phyloP scores from a whole-genome alignment of 2,113 vertebrate genomes.

The Paradoxurus hermaphroditus region DNA sequence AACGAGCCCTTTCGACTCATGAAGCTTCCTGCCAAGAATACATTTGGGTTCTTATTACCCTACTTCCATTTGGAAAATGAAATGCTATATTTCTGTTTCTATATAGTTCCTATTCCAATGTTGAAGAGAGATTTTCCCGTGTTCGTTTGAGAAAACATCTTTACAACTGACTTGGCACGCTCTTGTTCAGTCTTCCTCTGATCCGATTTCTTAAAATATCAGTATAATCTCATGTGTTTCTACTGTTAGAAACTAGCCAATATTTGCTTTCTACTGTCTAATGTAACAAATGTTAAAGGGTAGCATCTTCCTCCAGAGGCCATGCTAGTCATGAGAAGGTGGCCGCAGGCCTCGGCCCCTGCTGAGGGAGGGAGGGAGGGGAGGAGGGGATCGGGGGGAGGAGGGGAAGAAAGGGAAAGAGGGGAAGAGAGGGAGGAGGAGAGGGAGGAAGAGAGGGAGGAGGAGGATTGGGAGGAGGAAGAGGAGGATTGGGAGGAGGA shows the following conservation, averaged over 20 bases:
- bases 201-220: neutral
- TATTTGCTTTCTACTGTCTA: neutral
- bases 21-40: neutral
- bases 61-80: neutral
- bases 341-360: neutral
- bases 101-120: neutral
- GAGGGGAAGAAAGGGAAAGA: no score
- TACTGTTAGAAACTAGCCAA: neutral
- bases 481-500: no score
- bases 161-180: neutral
- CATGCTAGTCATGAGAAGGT: neutral
- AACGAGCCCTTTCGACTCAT: neutral
- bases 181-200: neutral
- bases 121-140: neutral
- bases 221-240: neutral
- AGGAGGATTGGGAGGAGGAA: no score
- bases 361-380: no score
- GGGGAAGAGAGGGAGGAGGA: no score
- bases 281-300: neutral
- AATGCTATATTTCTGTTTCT: neutral
- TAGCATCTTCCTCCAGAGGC: fast-evolving
- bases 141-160: neutral
- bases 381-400: no score
- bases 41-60: neutral
- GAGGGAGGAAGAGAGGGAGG: no score